Base-by-base conservation (phyloP, 2,113 vertebrate species). In the Pomatostomus ruficeps region DNA sequence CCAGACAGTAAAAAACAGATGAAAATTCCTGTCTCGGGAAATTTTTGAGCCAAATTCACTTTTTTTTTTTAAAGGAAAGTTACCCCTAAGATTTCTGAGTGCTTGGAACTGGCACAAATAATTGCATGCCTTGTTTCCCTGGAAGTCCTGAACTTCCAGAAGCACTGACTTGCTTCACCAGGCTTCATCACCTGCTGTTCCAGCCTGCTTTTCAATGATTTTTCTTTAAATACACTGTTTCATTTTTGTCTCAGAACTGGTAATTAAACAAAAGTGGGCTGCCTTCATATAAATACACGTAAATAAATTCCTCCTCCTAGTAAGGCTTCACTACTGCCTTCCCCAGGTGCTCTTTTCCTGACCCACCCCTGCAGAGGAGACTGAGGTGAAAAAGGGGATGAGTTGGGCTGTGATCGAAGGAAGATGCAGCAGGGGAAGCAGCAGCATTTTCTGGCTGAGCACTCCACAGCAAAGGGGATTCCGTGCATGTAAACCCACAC, bases 1-100 rank as follows among this genome's bases (percentile, higher is more conserved):
- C 54, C 67, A 93, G 92, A 85, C 66, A 89, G 58, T 18, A 87
- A 79, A 96, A 95, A 70, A 12, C 31, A 79, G 82, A 88, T 62
- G 38, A 93, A 91, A 95, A 95, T 85, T 54, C 51, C 71, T 36
- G 28, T 49, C 81, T 88, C 46, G 18, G 24, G 6, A 45, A 62
- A 35, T 68, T 92, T 83, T 83, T 66, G 4, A 79, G 67, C 58
- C 49, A 79, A 40, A 14, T 89, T 66, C 10, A 48, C 3, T 16
- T 66, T n/a, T 49, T 36, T 38, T 52, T 54, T 29, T 3, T 49
- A 71, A 16, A 71, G 65, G 36, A 67, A 93, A 73, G 43, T 23
- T 72, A 59, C 51, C 25, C 40, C 84, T 29, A 66, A 49, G 36
- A 52, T 42, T 85, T 85, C 48, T 78, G 33, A 79, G 18, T 18